A percentile compares a stretch with the other conserved stretches of the same genome.
Conservation (phyloP, 2,113 vertebrate genomes). For the Chelonoidis abingdonii region DNA sequence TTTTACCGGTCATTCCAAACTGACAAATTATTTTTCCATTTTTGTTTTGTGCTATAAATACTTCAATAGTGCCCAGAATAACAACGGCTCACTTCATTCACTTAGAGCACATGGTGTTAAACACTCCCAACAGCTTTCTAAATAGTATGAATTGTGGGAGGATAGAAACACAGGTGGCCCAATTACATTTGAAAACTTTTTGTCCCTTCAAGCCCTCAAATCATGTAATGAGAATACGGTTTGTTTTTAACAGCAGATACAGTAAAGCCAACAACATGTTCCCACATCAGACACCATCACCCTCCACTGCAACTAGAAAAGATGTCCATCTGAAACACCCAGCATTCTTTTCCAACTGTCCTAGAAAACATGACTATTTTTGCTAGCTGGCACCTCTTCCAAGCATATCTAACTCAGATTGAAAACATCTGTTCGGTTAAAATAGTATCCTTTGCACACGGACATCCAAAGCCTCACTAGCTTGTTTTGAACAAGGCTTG, state of each 20-base stretch:
- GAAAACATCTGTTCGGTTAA: slow-evolving; percentile 47
- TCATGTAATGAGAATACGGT: neutral
- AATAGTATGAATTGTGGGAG: slow-evolving; percentile 39
- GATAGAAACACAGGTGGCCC: slow-evolving; percentile 33
- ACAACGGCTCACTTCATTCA: slow-evolving; percentile 46
- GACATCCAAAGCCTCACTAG: slow-evolving; percentile 24
- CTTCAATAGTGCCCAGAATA: slow-evolving; percentile 53
- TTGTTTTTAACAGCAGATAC: neutral
- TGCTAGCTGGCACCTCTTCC: slow-evolving; percentile 45
- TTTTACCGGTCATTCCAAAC: slow-evolving; percentile 26
- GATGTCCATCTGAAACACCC: neutral
- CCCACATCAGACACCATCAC: neutral
- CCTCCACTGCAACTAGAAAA: neutral
- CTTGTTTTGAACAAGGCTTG: slow-evolving; percentile 5
- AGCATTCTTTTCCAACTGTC: slow-evolving; percentile 25
- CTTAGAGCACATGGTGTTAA: slow-evolving; percentile 46
- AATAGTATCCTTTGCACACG: slow-evolving; percentile 6
- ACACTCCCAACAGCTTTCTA: slow-evolving; percentile 45
- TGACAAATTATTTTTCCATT: slow-evolving; percentile 42
- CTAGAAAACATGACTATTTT: slow-evolving; percentile 48
- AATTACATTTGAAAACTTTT: neutral
- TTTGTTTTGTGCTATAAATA: slow-evolving; percentile 64
- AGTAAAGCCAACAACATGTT: neutral
- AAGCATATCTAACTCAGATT: slow-evolving; percentile 12
- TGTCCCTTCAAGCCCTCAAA: slow-evolving; percentile 11